Evolutionary conservation across 1,140 invertebrate species (phyloP).

Genomic region (Anoplophora glabripennis): DNA sequence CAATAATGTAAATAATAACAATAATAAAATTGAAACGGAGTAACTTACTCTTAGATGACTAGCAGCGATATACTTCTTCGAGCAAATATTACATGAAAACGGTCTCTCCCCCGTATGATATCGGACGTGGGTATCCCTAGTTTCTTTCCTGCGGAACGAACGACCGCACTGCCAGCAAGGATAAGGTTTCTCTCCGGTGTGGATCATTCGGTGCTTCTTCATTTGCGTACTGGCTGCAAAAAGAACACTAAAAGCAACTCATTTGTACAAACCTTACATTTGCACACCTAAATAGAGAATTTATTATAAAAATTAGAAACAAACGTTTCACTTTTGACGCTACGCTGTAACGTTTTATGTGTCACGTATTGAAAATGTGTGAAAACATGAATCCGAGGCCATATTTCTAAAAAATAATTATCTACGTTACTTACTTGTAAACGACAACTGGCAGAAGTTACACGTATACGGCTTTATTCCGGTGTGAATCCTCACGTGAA

Average conservation of each 20-base stretch:
- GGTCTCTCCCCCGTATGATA: slow-evolving; percentile 68
- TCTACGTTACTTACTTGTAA: slow-evolving; percentile 38
- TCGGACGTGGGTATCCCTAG: slow-evolving; percentile 59
- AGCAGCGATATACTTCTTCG: slow-evolving; percentile 50
- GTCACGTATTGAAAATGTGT: no score
- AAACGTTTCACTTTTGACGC: no score
- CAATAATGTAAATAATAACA: no score
- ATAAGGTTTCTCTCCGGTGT: slow-evolving; percentile 45
- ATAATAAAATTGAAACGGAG: slow-evolving; percentile 51
- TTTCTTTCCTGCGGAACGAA: slow-evolving; percentile 45
- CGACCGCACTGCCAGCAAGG: slow-evolving; percentile 46
- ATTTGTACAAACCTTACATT: slow-evolving; percentile 4
- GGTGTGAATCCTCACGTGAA: slow-evolving; percentile 66
- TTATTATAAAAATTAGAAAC: neutral
- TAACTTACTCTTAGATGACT: slow-evolving; percentile 40
- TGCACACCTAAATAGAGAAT: neutral
- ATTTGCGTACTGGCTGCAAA: slow-evolving; percentile 42
- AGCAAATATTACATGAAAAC: slow-evolving; percentile 58
- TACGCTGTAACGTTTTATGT: no score
- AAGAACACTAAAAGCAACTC: neutral
- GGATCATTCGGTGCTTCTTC: slow-evolving; percentile 41
- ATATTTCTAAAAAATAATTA: slow-evolving; percentile 19
- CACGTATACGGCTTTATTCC: slow-evolving; percentile 49
- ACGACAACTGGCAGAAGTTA: slow-evolving; percentile 38
- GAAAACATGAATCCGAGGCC: no score